phyloP scores from a whole-genome alignment of 2,113 vertebrate species.

The Myrmophylax atrothorax region DNA sequence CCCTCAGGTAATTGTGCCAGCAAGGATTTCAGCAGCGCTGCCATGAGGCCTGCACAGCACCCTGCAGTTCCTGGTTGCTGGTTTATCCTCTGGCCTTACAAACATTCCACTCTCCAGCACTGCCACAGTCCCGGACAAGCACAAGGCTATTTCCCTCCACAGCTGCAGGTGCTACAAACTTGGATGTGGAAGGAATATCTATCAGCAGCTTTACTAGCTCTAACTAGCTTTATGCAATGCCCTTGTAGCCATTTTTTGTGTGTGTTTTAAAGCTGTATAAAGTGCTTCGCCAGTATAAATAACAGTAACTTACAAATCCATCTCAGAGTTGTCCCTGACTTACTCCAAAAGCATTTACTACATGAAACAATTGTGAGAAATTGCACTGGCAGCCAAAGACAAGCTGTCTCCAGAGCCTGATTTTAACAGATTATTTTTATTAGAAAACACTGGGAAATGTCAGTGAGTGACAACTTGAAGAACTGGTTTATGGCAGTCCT shows the following conservation, averaged over 20 bases:
- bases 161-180: accelerated
- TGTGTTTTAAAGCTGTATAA: not conserved
- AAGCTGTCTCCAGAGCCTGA: slow-evolving; percentile 28
- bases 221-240: not conserved
- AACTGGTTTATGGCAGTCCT: slow-evolving; percentile 13
- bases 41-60: not conserved
- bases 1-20: not conserved
- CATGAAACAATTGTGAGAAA: not conserved
- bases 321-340: not conserved
- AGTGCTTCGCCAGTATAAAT: not conserved
- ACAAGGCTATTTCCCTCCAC: accelerated
- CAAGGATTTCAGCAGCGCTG: not conserved
- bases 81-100: not conserved
- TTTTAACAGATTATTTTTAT: slow-evolving; percentile 57
- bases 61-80: not conserved
- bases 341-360: not conserved
- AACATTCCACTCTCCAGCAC: not conserved
- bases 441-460: slow-evolving; percentile 22
- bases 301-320: not conserved
- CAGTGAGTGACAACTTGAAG: slow-evolving; percentile 27
- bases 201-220: not conserved
- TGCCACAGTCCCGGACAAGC: not conserved
- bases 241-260: not conserved
- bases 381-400: slow-evolving; percentile 7
- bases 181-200: not conserved